Conservation (phyloP, 1,140 invertebrate genomes). For the Cryptotermes secundus region DNA sequence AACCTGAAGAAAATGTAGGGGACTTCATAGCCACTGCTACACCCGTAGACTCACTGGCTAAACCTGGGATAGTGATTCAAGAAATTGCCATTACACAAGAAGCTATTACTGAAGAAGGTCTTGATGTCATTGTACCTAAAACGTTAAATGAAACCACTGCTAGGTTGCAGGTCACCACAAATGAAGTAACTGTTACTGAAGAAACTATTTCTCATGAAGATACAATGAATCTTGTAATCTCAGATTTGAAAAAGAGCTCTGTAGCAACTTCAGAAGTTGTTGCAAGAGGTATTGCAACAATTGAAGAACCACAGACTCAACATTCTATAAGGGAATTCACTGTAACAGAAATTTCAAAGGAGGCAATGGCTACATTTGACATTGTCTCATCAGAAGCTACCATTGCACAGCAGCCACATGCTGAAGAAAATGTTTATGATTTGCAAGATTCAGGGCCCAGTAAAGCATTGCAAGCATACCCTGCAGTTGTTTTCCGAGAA, state of each 20-base stretch:
- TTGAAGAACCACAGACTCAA: slow-evolving; percentile 18
- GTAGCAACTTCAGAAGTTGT: slow-evolving; percentile 3
- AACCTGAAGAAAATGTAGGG: slow-evolving; percentile 13
- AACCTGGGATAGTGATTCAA: slow-evolving; percentile 25
- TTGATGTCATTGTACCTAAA: background rate
- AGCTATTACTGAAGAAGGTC: background rate
- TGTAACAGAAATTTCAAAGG: background rate
- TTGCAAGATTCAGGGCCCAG: background rate
- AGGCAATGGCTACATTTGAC: slow-evolving; percentile 27
- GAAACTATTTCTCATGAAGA: slow-evolving; percentile 22
- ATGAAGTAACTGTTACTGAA: slow-evolving; percentile 20
- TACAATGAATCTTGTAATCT: background rate
- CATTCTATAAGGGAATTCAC: slow-evolving; percentile 7
- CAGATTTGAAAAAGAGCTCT: background rate
- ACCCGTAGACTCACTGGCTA: slow-evolving; percentile 30
- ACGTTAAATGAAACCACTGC: slow-evolving; percentile 25
- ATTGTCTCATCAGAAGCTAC: slow-evolving; percentile 36
- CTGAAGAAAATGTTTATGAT: slow-evolving; percentile 20
- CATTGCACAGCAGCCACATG: slow-evolving; percentile 12
- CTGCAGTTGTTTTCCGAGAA: background rate
- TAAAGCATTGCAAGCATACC: background rate
- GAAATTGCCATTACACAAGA: slow-evolving; percentile 33
- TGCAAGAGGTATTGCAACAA: background rate
- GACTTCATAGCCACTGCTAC: background rate
- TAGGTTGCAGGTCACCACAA: slow-evolving; percentile 1